phyloP scores from a whole-genome alignment of 2,888 invertebrate genomes.

The Megalurothrips usitatus region DNA sequence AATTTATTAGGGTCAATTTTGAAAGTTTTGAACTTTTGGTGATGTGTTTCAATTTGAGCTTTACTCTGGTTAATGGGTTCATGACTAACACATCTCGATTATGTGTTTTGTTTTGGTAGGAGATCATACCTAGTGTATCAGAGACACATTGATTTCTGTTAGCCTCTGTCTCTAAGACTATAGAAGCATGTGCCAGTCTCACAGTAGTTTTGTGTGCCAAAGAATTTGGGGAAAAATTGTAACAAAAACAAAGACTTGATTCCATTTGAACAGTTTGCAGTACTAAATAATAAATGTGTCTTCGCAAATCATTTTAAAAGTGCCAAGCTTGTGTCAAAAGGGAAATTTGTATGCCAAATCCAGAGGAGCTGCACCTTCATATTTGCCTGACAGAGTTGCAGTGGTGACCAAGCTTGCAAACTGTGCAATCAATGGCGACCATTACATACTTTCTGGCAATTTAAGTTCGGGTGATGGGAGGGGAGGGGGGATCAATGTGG shows the following conservation, averaged over 20 bases:
- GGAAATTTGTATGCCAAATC: background rate
- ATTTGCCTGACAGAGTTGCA: background rate
- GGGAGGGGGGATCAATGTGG: background rate
- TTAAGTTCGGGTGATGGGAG: background rate
- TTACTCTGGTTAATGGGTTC: background rate
- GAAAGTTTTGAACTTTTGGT: background rate
- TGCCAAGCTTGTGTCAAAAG: background rate
- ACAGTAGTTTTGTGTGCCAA: background rate
- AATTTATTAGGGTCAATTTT: too few species aligned
- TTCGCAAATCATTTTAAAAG: background rate
- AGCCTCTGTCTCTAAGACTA: too few species aligned
- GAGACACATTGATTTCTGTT: background rate
- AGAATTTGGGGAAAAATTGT: background rate
- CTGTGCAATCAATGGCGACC: background rate
- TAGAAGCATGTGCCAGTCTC: background rate
- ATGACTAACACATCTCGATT: background rate
- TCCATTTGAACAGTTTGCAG: background rate
- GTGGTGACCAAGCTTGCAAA: background rate
- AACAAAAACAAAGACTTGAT: background rate
- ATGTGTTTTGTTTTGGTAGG: background rate
- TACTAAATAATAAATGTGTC: background rate
- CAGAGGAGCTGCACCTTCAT: background rate
- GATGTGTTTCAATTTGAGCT: background rate
- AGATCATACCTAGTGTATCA: background rate
- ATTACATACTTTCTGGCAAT: background rate